Base-by-base conservation (phyloP, 2,113 vertebrate genomes). In the Dicentrarchus labrax region DNA sequence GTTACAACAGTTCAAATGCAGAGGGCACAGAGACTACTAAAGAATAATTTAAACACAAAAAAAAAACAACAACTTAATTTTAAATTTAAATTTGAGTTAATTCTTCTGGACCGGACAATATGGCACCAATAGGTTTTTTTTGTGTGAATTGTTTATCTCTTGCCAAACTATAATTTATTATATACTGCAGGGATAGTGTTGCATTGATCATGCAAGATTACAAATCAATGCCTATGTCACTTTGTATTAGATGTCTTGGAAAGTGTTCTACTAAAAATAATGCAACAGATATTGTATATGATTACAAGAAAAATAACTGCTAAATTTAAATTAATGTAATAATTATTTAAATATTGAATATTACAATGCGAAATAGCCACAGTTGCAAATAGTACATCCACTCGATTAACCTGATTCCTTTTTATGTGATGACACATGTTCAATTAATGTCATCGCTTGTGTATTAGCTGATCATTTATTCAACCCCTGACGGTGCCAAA, bases 401-500 rank as follows among this genome's bases (percentile, higher is more conserved):
- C 30, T 56, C 19, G 67, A 36, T 60, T 53, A 76, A 77, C 47
- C 36, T 39, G 22, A 38, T 3, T 48, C 41, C 45, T 77, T 81
- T 62, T 66, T 9, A 81, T 75, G 47, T 22, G 47, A 69, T 60
- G 50, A 75, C 64, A 78, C 54, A 56, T 82, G 66, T 86, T 75
- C 43, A 78, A 83, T 88, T 88, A 81, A 84, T 81, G 57, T 78
- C 78, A 84, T 72, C 78, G 69, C 65, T 79, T 67, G 64, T 85
- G 68, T 60, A 57, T 88, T 76, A 70, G 64, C 70, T 84, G 73
- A 83, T 90, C 86, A 88, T 85, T 82, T 83, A 74, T 85, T 88
- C 68, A 80, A 80, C 57, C 70, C 78, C 65, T 86, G 85, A 90
- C 78, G 56, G 64, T 68, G 83, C 79, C 86, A 80, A 79, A 76